phyloP scores from a whole-genome alignment of 2,797 vertebrate genomes.

The Leucoraja ocellata region DNA sequence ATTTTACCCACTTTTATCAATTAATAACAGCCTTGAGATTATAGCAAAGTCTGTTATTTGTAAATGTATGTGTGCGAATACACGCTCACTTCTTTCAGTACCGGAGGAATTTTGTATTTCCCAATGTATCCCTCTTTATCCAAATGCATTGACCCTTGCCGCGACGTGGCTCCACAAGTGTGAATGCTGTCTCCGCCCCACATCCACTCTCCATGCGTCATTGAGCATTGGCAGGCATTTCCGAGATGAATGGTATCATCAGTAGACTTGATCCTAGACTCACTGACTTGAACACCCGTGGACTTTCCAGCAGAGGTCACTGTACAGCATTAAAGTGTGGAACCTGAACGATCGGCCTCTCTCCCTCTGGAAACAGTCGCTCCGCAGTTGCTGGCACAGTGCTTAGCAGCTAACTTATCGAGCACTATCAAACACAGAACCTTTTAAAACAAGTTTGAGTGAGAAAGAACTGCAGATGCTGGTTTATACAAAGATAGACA shows the following conservation, averaged over 20 bases:
- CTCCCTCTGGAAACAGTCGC: neutral
- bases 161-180: neutral
- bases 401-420: neutral
- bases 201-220: neutral
- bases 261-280: neutral
- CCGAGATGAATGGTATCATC: neutral
- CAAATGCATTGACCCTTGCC: neutral
- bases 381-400: neutral
- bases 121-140: neutral
- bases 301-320: neutral
- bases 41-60: neutral
- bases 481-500: too few species aligned
- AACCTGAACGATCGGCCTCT: neutral
- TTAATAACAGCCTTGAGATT: neutral
- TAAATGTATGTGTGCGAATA: neutral
- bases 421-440: neutral
- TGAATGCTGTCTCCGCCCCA: neutral
- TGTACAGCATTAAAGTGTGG: neutral
- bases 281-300: neutral
- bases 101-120: neutral
- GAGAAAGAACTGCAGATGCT: too few species aligned
- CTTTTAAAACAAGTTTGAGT: too few species aligned
- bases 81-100: neutral
- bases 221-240: neutral
- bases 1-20: neutral